Evolutionary conservation across 2,113 vertebrate species (phyloP).

Genomic region (Hystrix brachyura): DNA sequence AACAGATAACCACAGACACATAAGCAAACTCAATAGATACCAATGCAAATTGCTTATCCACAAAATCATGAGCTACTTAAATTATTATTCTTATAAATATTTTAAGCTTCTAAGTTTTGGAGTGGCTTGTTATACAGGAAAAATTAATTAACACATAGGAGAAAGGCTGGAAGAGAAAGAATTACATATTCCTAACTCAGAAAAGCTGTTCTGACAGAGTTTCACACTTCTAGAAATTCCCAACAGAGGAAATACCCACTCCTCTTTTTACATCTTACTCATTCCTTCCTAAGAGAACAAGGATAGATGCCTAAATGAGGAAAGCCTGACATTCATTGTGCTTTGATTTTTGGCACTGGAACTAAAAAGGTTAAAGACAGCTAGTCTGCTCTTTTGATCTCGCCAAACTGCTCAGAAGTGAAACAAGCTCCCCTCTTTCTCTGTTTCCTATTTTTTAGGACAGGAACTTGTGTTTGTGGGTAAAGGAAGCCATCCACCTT

Average conservation of each 20-base stretch:
- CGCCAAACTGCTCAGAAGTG: not conserved
- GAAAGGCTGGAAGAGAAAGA: not conserved
- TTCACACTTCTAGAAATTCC: not conserved
- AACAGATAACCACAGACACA: not conserved
- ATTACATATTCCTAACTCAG: not conserved
- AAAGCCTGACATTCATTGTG: not conserved
- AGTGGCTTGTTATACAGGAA: not conserved
- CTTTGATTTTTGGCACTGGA: not conserved
- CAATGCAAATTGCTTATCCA: not conserved
- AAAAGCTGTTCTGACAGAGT: conserved; percentile 43
- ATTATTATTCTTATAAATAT: not conserved
- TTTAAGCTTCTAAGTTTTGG: not conserved
- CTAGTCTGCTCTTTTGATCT: not conserved
- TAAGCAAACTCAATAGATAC: not conserved
- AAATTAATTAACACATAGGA: not conserved
- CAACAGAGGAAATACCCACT: not conserved
- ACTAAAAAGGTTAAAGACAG: conserved; percentile 26
- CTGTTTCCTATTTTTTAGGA: not conserved
- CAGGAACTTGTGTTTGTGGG: not conserved
- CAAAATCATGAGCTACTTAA: conserved; percentile 44
- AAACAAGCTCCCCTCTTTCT: not conserved
- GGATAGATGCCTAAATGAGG: not conserved
- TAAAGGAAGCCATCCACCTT: not conserved
- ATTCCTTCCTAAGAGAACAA: conserved; percentile 31
- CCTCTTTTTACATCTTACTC: conserved; percentile 2